Evolutionary conservation across 1,140 invertebrate species (phyloP).

Genomic region (Micrasema minimum): DNA sequence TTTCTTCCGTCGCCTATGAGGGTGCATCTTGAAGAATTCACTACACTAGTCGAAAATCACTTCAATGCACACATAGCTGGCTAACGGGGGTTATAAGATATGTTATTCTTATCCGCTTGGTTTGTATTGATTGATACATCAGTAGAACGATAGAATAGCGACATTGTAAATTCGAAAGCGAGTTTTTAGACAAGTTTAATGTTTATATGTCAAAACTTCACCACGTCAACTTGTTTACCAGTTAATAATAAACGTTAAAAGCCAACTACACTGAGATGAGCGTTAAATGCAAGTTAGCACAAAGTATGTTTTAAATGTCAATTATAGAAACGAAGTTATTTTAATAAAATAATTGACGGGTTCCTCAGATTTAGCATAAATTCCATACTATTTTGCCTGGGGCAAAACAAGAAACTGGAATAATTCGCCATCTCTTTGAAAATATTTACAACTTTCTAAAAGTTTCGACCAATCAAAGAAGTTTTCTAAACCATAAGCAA

Average conservation of each 20-base stretch:
- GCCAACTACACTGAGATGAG: background rate
- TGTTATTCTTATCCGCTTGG: background rate
- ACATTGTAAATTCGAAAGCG: constrained; percentile 9
- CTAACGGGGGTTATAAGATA: background rate
- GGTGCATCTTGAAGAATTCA: constrained; percentile 46
- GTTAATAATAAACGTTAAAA: constrained; percentile 25
- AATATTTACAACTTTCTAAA: constrained; percentile 50
- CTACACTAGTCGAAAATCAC: background rate
- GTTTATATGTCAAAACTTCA: constrained; percentile 47
- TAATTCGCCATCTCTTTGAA: constrained; percentile 47
- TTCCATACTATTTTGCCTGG: constrained; percentile 40
- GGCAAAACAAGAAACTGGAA: constrained; percentile 34
- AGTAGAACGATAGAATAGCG: constrained; percentile 6
- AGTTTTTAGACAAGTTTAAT: constrained; percentile 8
- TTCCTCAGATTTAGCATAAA: constrained; percentile 37
- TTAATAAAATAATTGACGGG: constrained; percentile 35
- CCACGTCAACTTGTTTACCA: constrained; percentile 45
- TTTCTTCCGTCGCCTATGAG: constrained; percentile 59
- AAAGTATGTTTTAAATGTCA: constrained; percentile 9
- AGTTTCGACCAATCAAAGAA: constrained; percentile 42
- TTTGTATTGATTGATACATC: background rate
- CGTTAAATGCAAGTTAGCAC: background rate
- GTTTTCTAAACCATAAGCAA: constrained; percentile 29
- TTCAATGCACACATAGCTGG: constrained; percentile 2
- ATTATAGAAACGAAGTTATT: constrained; percentile 12